Conservation (phyloP, 1,140 invertebrate species). For the Bombus superbus region DNA sequence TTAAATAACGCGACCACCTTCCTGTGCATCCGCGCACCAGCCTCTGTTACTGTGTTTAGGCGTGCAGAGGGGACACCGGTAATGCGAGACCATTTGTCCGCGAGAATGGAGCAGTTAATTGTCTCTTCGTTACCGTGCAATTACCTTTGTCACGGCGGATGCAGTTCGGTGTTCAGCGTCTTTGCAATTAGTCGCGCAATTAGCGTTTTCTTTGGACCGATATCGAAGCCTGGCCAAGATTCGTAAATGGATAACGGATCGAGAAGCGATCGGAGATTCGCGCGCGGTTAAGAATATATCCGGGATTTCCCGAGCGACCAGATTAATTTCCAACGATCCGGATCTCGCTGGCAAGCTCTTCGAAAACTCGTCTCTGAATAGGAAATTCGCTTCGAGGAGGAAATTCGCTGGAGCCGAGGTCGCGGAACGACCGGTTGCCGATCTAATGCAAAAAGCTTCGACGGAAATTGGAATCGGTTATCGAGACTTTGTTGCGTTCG, state of each 20-base stretch:
- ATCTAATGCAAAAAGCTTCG: background rate
- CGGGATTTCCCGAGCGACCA: background rate
- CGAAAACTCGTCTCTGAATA: background rate
- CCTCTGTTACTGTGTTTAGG: background rate
- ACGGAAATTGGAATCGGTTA: constrained; percentile 8
- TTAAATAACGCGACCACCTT: constrained; percentile 49
- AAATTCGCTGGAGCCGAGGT: background rate
- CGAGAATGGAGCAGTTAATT: constrained; percentile 67
- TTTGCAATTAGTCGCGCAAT: constrained; percentile 62
- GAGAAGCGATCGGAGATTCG: background rate
- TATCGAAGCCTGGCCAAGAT: background rate
- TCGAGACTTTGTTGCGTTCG: background rate
- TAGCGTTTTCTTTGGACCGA: constrained; percentile 52
- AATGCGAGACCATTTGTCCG: constrained; percentile 58
- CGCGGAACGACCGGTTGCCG: too few species aligned
- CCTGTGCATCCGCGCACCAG: background rate
- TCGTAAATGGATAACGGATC: constrained; percentile 2
- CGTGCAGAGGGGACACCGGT: background rate
- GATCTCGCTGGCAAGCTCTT: background rate
- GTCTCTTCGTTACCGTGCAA: constrained; percentile 61
- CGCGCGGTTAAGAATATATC: background rate
- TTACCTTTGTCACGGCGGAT: constrained; percentile 64
- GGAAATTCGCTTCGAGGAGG: constrained; percentile 11
- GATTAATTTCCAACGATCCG: constrained; percentile 13
- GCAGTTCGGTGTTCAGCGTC: constrained; percentile 34